Evolutionary conservation across 2,113 vertebrate species (phyloP).

Genomic region (Promerops cafer): DNA sequence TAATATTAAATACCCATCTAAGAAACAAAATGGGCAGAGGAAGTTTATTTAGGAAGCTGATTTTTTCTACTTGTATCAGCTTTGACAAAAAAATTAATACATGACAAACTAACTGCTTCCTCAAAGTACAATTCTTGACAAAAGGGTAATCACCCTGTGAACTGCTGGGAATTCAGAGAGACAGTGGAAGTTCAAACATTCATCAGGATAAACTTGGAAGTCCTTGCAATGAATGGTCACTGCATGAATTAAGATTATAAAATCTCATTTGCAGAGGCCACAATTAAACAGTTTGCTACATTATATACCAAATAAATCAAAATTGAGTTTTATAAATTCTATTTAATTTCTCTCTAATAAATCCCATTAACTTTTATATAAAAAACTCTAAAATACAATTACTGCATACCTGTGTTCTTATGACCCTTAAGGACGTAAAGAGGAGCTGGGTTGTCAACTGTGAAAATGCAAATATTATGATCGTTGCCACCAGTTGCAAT

Average conservation of each 20-base stretch:
- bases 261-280: neutral
- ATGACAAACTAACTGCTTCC: neutral
- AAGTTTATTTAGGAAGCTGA: neutral
- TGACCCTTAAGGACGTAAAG: conserved; percentile 88
- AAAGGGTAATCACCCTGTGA: neutral
- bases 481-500: conserved; percentile 95
- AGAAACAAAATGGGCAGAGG: neutral
- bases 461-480: conserved; percentile 92
- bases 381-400: neutral
- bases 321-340: neutral
- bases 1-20: neutral
- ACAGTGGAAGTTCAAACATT: neutral
- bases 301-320: neutral
- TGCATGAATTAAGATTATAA: neutral
- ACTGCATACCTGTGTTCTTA: conserved; percentile 86
- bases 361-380: fast-evolving
- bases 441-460: conserved; percentile 81
- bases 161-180: neutral
- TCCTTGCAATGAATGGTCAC: neutral
- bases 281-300: neutral
- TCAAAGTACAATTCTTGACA: neutral
- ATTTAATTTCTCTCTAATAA: neutral
- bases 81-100: neutral
- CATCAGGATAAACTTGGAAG: neutral
- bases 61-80: neutral